A percentile compares a stretch with the other conserved stretches of the same genome.
Conservation (phyloP, 2,113 vertebrate species). For the Labrus mixtus region DNA sequence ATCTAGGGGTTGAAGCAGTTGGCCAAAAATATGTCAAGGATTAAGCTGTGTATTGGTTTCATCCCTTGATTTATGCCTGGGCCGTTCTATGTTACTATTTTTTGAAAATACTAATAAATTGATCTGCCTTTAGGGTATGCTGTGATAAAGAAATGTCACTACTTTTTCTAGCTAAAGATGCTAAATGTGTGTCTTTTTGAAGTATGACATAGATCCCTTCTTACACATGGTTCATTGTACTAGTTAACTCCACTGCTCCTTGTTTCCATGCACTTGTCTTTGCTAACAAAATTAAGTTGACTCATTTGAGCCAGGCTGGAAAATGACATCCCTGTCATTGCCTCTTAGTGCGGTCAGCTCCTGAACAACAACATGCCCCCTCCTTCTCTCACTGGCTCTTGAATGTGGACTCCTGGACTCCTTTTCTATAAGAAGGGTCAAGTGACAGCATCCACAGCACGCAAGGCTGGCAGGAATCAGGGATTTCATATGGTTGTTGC, state of each 20-base stretch:
- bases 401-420: slow-evolving; percentile 20
- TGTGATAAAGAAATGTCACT: too few relatives aligned
- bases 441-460: slow-evolving; percentile 13
- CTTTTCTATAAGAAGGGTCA: slow-evolving; percentile 19
- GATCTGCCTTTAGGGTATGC: background rate
- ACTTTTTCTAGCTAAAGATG: too few relatives aligned
- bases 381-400: slow-evolving; percentile 14
- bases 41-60: too few relatives aligned
- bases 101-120: background rate
- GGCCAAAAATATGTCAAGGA: too few relatives aligned
- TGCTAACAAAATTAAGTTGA: slow-evolving; percentile 50
- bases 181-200: background rate
- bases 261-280: background rate
- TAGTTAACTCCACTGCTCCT: background rate
- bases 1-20: too few relatives aligned
- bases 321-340: slow-evolving; percentile 55
- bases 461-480: slow-evolving; percentile 31
- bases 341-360: slow-evolving; percentile 24
- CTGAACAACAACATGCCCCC: slow-evolving; percentile 39
- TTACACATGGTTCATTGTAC: slow-evolving; percentile 13
- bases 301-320: slow-evolving; percentile 49
- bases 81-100: too few relatives aligned
- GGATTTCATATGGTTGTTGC: slow-evolving; percentile 23
- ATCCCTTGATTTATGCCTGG: too few relatives aligned
- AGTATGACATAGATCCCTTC: background rate